These are phyloP conservation scores for Drosophila auraria DNA, from an alignment of 1,140 invertebrate species.

Conservation along the genomic window DNA sequence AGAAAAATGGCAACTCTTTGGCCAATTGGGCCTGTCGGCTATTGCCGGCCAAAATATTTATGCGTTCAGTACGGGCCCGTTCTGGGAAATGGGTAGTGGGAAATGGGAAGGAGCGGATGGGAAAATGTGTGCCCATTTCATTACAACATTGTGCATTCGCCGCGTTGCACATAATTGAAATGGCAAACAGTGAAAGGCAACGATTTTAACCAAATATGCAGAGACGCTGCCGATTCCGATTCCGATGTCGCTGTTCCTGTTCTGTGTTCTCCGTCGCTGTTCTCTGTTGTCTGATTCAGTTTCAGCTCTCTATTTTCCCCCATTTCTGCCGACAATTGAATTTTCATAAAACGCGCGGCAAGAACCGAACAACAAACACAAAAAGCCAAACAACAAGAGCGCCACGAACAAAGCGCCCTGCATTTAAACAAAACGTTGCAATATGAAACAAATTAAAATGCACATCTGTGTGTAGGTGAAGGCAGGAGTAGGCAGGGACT, in stretches of 20 bases:
- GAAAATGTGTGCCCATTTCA: slow-evolving; percentile 68
- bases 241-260: slow-evolving; percentile 26
- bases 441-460: slow-evolving; percentile 81
- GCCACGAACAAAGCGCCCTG: slow-evolving; percentile 57
- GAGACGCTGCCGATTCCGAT: slow-evolving; percentile 57
- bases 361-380: slow-evolving; percentile 42
- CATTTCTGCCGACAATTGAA: slow-evolving; percentile 65
- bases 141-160: slow-evolving; percentile 83
- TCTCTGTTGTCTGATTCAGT: slow-evolving; percentile 13
- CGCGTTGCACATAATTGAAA: slow-evolving; percentile 83
- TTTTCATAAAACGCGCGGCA: slow-evolving; percentile 73
- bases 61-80: too few relatives aligned
- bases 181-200: slow-evolving; percentile 82
- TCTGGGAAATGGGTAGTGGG: too few relatives aligned
- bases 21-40: slow-evolving; percentile 40
- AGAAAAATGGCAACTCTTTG: slow-evolving; percentile 51
- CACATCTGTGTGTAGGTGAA: slow-evolving; percentile 33
- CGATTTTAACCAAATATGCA: slow-evolving; percentile 79
- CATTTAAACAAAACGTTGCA: slow-evolving; percentile 80
- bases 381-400: slow-evolving; percentile 43
- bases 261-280: too few relatives aligned
- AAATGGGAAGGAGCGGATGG: slow-evolving; percentile 13
- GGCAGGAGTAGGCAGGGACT: slow-evolving; percentile 39
- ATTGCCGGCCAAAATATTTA: slow-evolving; percentile 53
- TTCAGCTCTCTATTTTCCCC: slow-evolving; percentile 8